Evolutionary conservation across 2,113 vertebrate species (phyloP), one percentile per base, ranked within the genome.

Genomic region (Symphodus melops): DNA sequence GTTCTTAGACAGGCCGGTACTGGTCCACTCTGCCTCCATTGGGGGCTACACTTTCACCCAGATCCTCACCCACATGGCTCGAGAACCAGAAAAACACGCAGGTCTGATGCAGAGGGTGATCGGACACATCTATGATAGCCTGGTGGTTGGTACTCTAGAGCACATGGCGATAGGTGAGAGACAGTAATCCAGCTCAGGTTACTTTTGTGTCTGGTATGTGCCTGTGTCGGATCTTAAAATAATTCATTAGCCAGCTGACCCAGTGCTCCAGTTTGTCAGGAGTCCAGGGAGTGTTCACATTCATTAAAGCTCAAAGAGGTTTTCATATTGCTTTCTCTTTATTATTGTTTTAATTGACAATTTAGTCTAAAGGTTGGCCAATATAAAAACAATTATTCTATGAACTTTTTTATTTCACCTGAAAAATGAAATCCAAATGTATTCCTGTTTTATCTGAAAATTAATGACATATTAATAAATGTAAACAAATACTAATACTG

Each of bases 101-200:
- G 20, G 8, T 13, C 58, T 92, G 44, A 11, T 72, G 1, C 75
- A 75, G 21, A 86, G 86, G 80, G 77, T 93, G 39, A 54, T 54
- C 6, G 90, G 92, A 0, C 88, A 89, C 20, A 25, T 91, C 77
- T 92, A 89, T 19, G 92, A 93, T 87, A 93, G 90, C 76, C 19
- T 93, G 21, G 92, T 92, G 73, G 84, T 63, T 0, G 92, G 92
- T 13, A 63, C 71, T 4, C 79, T 92, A 74, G 89, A 91, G 65
- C 83, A 90, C 67, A 93, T 93, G 92, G 92, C 90, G 0, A 81
- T 81, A 85, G 90, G 92, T 93, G 81, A 85, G 89, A 49, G 53
- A 75, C 56, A n/a, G 69, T 10, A 72, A 73, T 62, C 66, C 8
- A 3, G 41, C 77, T 88, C 75, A 44, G 65, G 71, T 90, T 88